Evolutionary conservation across 2,113 vertebrate genomes (phyloP), one percentile per base, ranked within the genome.

Genomic region (Epinephelus moara): DNA sequence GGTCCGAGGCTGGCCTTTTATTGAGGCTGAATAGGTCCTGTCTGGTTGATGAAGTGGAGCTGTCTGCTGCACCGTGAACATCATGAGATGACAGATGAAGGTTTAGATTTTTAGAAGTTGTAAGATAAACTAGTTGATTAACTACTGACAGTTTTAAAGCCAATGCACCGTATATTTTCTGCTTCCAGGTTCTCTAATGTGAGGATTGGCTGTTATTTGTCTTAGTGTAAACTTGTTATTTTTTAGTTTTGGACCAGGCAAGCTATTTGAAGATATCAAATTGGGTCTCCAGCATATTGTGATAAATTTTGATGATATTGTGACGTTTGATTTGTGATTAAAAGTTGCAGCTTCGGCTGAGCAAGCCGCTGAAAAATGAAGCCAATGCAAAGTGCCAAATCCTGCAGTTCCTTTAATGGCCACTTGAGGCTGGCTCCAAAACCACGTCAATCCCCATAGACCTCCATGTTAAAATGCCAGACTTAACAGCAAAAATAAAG

Each of bases 11-110:
- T 19, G 37, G 33, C 69, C 84, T 69, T 81, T 86, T 64, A 75
- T 75, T 82, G 23, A 57, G 75, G 30, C 7, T 86, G 73, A 81
- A 79, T 71, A 69, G 72, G 14, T 55, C 37, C 25, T 42, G 55
- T 82, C 60, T 66, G 76, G 45, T 80, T 82, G 61, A 82, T 13
- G 68, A 53, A 50, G n/a, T 70, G 56, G 59, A 42, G 1, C 57
- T 63, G 59, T 79, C 74, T 75, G 68, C 53, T 53, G 40, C 14
- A 19, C 53, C 67, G 71, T 37, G 52, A 67, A n/a, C 42, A 70
- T 49, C 75, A 47, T 23, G n/a, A 78, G 55, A 74, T 52, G 59
- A 55, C n/a, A 19, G 45, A 47, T 50, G 17, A 61, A 61, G 11
- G 67, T 45, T 70, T 37, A 6, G n/a, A 42, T 47, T n/a, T 78